Evolutionary conservation across 2,113 vertebrate genomes (phyloP).

Genomic region (Thunnus thynnus): DNA sequence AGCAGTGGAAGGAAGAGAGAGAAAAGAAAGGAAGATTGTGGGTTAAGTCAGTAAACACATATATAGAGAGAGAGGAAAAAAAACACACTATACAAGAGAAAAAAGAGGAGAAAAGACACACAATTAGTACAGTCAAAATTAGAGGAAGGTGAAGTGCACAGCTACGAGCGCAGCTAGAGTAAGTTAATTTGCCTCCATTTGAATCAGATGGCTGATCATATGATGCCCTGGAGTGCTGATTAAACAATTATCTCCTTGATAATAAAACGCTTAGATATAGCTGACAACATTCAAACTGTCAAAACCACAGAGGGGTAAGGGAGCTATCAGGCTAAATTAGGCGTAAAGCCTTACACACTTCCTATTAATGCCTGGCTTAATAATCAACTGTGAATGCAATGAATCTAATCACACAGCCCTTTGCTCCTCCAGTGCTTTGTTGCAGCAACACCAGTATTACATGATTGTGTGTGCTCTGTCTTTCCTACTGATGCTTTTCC

Average conservation of each 20-base stretch:
- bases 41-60: constrained; percentile 49
- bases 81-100: not conserved
- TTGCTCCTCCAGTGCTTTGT: not conserved
- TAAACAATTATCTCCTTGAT: constrained; percentile 70
- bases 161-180: constrained; percentile 13
- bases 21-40: constrained; percentile 27
- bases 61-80: not conserved
- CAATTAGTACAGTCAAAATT: constrained; percentile 28
- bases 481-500: not conserved
- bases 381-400: constrained; percentile 46
- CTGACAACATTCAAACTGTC: constrained; percentile 62
- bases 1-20: constrained; percentile 35
- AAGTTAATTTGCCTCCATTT: constrained; percentile 45
- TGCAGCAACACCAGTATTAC: constrained; percentile 1
- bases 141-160: constrained; percentile 38
- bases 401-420: constrained; percentile 21
- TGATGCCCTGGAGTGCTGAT: constrained; percentile 62
- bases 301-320: constrained; percentile 45
- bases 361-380: constrained; percentile 32
- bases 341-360: constrained; percentile 33
- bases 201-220: constrained; percentile 64
- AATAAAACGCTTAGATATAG: constrained; percentile 56
- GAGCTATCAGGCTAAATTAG: constrained; percentile 67
- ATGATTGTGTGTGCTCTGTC: not conserved
- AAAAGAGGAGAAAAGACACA: not conserved